Base-by-base conservation (phyloP, 2,888 invertebrate genomes). In the Patella pellucida region DNA sequence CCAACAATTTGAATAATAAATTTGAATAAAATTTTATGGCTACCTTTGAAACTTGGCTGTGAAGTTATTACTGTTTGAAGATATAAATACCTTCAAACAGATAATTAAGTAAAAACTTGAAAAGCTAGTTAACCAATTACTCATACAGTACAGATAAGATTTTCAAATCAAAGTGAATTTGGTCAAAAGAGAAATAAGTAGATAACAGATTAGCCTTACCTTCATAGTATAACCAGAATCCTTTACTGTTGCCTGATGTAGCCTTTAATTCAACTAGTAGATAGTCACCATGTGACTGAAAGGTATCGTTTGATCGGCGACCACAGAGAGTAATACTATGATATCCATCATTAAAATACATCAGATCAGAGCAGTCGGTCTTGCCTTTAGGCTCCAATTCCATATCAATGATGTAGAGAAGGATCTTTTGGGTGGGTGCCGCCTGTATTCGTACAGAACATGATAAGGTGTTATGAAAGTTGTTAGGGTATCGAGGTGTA, bases 181-280 rank as follows among this genome's bases (percentile, higher is more conserved):
- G 41, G 41, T 41, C 41, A 41, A 41, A 41, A 41, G 41, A 41
- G 41, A 41, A 41, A 41, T 41, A 41, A 62, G 54, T 15, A 23
- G 31, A 31, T 54, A 27, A 9, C 12, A 52, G 9, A 54, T 19
- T 51, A 14, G n/a, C 50, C 79, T 67, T 81, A 89, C 89, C 89
- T 85, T 89, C 88, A 80, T 86, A 89, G 78, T 87, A 88, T 16
- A 89, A 79, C 89, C 89, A 89, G 82, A 89, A 88, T 67, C 89
- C 89, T 74, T 88, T 88, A 74, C 84, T 84, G 31, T 75, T 81
- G 7, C 72, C 78, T n/a, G 73, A 79, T 23, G 83, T 76, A 9
- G 85, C 80, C 69, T 79, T 77, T 15, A 89, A 82, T 19, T 85
- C 80, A 7, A 89, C 81, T 50, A 83, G 78, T 68, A 84, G 83